These are phyloP conservation scores for Xenopus borealis DNA, from an alignment of 2,113 vertebrate genomes.

Conservation along the genomic window DNA sequence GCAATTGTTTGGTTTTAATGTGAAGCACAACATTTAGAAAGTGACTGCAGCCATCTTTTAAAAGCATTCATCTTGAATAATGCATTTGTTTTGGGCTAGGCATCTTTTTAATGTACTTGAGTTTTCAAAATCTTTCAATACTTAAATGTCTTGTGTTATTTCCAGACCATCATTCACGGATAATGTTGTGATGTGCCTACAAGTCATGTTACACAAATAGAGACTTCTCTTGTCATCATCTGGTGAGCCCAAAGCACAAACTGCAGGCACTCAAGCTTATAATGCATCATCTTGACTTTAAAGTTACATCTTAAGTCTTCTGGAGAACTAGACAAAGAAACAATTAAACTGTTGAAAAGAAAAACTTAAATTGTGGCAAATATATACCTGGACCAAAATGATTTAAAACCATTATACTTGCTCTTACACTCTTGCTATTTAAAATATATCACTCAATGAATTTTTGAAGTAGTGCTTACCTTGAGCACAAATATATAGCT, in stretches of 20 bases:
- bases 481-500: constrained; percentile 57
- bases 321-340: background rate
- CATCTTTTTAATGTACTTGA: no score
- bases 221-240: constrained; percentile 84
- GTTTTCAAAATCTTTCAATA: no score
- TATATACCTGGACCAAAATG: no score
- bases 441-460: no score
- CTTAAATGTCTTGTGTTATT: no score
- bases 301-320: background rate
- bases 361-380: no score
- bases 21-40: background rate
- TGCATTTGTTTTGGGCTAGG: no score
- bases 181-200: constrained; percentile 73
- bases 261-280: constrained; percentile 80
- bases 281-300: constrained; percentile 77
- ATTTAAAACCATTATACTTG: no score
- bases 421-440: no score
- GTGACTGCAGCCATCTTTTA: background rate
- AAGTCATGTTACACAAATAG: constrained; percentile 69
- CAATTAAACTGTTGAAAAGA: no score
- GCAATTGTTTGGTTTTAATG: constrained; percentile 48
- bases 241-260: constrained; percentile 79
- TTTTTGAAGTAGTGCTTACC: constrained; percentile 56
- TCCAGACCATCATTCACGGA: no score
- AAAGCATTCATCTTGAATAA: no score